Conservation (phyloP, 2,797 vertebrate species). For the Gymnothorax javanicus region DNA sequence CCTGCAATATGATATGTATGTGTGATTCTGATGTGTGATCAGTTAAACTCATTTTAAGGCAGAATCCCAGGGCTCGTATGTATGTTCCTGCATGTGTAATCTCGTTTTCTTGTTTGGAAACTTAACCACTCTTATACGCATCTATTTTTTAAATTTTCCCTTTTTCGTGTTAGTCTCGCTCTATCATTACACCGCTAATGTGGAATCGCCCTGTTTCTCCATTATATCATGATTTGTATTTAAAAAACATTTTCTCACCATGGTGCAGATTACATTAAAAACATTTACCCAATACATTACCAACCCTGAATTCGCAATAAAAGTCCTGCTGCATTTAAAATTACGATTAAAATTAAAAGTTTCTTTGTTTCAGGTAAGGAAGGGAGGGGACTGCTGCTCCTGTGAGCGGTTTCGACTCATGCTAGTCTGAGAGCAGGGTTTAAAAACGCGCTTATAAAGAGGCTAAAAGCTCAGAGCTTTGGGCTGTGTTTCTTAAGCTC, state of each 20-base stretch:
- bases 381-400: background rate
- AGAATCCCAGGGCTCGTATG: background rate
- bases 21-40: background rate
- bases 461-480: background rate
- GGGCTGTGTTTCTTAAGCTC: background rate
- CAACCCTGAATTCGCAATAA: background rate
- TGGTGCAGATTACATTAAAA: constrained; percentile 25
- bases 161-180: background rate
- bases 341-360: background rate
- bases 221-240: background rate
- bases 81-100: background rate
- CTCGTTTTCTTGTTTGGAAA: background rate
- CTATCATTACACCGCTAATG: background rate
- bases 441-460: too few relatives aligned
- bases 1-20: background rate
- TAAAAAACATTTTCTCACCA: constrained; percentile 23
- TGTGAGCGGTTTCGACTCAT: background rate
- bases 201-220: background rate
- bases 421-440: background rate
- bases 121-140: background rate
- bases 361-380: background rate
- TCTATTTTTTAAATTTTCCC: background rate
- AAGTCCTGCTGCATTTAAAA: background rate
- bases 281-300: background rate
- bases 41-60: background rate